Evolutionary conservation across 2,113 vertebrate genomes (phyloP), one percentile per base, ranked within the genome.

Genomic region (Hippoglossus stenolepis): DNA sequence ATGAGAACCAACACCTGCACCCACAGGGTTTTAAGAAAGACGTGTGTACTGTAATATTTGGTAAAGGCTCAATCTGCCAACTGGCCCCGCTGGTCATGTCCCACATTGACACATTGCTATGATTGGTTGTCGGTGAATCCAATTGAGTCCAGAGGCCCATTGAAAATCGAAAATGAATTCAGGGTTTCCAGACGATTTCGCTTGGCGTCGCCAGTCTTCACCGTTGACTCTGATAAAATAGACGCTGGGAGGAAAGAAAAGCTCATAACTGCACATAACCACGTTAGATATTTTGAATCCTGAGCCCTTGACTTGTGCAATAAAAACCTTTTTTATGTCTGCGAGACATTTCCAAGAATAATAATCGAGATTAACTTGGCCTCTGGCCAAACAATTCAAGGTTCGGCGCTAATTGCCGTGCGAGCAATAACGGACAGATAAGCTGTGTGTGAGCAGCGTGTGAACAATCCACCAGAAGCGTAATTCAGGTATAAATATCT

Each of bases 401-500:
- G 60, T 68, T 69, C 60, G 49, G 53, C 65, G 38, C 13, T 75
- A 72, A 73, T 31, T 47, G 58, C 28, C 31, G 51, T 62, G 21
- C 21, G 71, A 79, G 73, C 65, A 79, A 67, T 75, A 85, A 83
- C 79, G 73, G 70, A 70, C 57, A 69, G 79, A 88, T 82, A 86
- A 89, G 83, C 12, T 1, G 20, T 65, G 74, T 68, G 66, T 70
- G 83, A 85, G 71, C 72, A 74, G 20, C 5, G 53, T 28, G 58
- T 54, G 77, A 66, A 73, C 78, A 76, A 69, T 59, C 38, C 73
- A 81, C 65, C 64, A 51, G 79, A 11, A 80, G 54, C 20, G 0
- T 56, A 72, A 83, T 77, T 88, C 75, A 88, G 73, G 79, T 85
- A 63, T 91, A 85, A 89, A 76, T 76, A 53, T 85, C 53, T 28